Base-by-base conservation (phyloP, 2,888 invertebrate species). In the Plutella xylostella region DNA sequence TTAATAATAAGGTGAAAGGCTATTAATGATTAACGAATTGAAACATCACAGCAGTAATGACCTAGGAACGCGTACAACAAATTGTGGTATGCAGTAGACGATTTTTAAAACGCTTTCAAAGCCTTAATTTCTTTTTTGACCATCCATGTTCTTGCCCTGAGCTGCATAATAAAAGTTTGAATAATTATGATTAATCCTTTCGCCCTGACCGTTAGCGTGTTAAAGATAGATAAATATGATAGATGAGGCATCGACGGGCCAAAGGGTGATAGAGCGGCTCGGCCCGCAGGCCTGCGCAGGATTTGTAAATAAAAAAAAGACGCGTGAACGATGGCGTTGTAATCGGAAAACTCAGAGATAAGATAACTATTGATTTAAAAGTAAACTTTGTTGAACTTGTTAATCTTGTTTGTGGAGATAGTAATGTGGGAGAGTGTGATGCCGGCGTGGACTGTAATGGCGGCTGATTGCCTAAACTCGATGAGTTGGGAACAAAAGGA, bases 121-220 rank as follows among this genome's bases (percentile, higher is more conserved):
- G n/a, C 22, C 14, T 30, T 42, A 11, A 34, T 28, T 42, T 7
- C 21, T 21, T 35, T 30, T 42, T 42, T 35, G 37, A 19, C 14
- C 14, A 14, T 21, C 9, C 41, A n/a, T 6, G 42, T 42, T 42
- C 37, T 37, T 48, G 57, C 56, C 52, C 49, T 47, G 22, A 47
- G 55, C 56, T 22, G 31, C 28, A 40, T 48, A 54, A 56, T 55
- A 56, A 50, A 56, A 53, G 48, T 54, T 55, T 58, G 56, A 59
- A 54, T 56, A 53, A 58, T 55, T 51, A 57, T 55, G 54, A 53
- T 54, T 55, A 55, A 54, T 51, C 40, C 40, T 51, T 28, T 17
- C 47, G 37, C 30, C 41, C 38, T 44, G 45, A 50, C 47, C 48
- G 47, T 48, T 48, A 47, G 39, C 46, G 43, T 50, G 48, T 48